A percentile compares a stretch with the other conserved stretches of the same genome.
These are phyloP conservation scores for Spatulosminthurus flaviceps DNA, from an alignment of 2,888 invertebrate genomes.

Conservation along the genomic window DNA sequence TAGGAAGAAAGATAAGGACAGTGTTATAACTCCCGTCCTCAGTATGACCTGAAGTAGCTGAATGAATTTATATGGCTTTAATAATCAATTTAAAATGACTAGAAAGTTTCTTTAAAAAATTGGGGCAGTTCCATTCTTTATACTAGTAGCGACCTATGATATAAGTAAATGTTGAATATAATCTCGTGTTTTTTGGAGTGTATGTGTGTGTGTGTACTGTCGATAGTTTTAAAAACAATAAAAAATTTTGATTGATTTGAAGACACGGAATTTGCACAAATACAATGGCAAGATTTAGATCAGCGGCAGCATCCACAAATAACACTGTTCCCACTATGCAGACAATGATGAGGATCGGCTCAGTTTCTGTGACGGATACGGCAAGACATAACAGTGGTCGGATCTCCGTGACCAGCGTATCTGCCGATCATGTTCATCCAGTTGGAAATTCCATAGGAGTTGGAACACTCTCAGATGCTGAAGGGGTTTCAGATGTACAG, in stretches of 20 bases:
- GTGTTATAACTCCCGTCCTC: no score
- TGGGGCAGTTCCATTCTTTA: no score
- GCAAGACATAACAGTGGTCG: constrained; percentile 35
- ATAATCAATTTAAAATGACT: no score
- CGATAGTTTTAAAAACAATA: neutral
- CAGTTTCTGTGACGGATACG: constrained; percentile 29
- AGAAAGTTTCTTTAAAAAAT: no score
- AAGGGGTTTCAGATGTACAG: neutral
- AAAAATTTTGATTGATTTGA: constrained; percentile 19
- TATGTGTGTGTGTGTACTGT: no score
- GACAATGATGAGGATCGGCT: constrained; percentile 57
- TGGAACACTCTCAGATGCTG: neutral
- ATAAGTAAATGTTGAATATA: no score
- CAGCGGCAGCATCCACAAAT: constrained; percentile 67
- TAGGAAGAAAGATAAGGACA: no score
- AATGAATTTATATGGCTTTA: no score
- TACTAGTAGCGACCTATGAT: no score
- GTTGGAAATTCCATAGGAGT: neutral
- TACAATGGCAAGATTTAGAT: constrained; percentile 66
- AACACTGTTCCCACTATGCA: constrained; percentile 63
- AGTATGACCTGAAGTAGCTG: no score
- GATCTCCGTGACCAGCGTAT: constrained; percentile 30
- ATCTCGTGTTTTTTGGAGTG: no score
- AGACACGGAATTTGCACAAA: constrained; percentile 64
- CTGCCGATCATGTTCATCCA: constrained; percentile 5